Evolutionary conservation across 1,140 invertebrate genomes (phyloP).

Genomic region (Diuraphis noxia): DNA sequence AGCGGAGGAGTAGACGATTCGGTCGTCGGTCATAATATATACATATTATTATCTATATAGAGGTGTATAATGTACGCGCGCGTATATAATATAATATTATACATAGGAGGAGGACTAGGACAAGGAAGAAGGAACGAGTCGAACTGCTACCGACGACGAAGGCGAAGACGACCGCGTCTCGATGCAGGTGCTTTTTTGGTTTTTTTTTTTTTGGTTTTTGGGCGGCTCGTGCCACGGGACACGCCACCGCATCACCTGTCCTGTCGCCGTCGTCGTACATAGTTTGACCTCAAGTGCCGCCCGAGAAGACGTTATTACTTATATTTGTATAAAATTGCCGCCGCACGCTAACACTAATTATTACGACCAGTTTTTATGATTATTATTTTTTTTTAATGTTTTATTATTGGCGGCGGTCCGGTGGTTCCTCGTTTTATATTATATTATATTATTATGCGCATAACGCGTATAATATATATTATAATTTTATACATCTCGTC

Average conservation of each 20-base stretch:
- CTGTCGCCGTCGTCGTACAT: neutral
- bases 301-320: neutral
- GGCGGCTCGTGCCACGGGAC: constrained; percentile 49
- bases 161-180: neutral
- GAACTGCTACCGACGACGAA: constrained; percentile 41
- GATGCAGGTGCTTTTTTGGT: constrained; percentile 42
- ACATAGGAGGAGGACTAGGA: constrained; percentile 28
- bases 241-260: constrained; percentile 47
- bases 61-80: neutral
- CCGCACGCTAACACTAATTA: constrained; percentile 35
- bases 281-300: constrained; percentile 46
- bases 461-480: neutral
- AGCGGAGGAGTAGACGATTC: constrained; percentile 23
- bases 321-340: constrained; percentile 27
- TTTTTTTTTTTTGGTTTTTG: constrained; percentile 10
- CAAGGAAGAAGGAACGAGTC: constrained; percentile 48
- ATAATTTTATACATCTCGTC: neutral
- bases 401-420: neutral
- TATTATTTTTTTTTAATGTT: neutral
- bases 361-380: constrained; percentile 34
- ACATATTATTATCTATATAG: neutral
- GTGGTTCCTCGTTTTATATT: neutral
- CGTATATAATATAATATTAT: no score
- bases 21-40: neutral
- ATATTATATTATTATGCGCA: neutral